phyloP scores from a whole-genome alignment of 2,797 vertebrate species.

The Intellagama lesueurii region DNA sequence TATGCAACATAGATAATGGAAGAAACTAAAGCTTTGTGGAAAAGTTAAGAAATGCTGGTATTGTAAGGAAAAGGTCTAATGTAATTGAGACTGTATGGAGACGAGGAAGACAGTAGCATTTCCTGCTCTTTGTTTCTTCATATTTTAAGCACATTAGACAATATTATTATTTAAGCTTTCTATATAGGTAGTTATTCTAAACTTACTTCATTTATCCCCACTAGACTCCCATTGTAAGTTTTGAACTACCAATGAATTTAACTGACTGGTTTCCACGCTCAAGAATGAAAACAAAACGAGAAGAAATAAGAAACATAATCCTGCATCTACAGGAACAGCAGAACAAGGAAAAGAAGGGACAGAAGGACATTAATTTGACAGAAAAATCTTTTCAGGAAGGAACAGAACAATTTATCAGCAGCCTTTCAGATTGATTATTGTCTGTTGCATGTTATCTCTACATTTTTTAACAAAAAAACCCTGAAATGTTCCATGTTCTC shows the following conservation, averaged over 20 bases:
- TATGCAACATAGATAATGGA: not conserved
- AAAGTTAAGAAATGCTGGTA: not conserved
- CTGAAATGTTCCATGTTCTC: slow-evolving; percentile 61
- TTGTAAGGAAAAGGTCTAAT: not conserved
- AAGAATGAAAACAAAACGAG: slow-evolving; percentile 96
- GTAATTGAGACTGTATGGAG: not conserved
- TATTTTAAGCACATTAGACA: not conserved
- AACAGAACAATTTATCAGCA: slow-evolving; percentile 74
- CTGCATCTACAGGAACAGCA: slow-evolving; percentile 89
- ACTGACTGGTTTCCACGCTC: slow-evolving; percentile 94
- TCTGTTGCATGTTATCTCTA: slow-evolving; percentile 70
- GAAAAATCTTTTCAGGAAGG: slow-evolving; percentile 78
- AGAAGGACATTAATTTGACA: slow-evolving; percentile 80
- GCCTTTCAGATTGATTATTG: slow-evolving; percentile 80
- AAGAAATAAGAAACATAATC: slow-evolving; percentile 93
- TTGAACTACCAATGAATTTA: slow-evolving; percentile 93
- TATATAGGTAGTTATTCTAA: not conserved
- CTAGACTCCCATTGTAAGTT: slow-evolving; percentile 92
- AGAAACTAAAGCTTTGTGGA: not conserved
- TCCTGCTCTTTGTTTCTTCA: not conserved
- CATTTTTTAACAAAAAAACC: slow-evolving; percentile 57
- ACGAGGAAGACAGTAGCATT: not conserved
- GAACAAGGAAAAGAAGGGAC: slow-evolving; percentile 81
- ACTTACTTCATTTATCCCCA: slow-evolving; percentile 35
- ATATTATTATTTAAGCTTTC: not conserved